These are phyloP conservation scores for Elysia crispata DNA, from an alignment of 2,888 invertebrate species.

Conservation along the genomic window DNA sequence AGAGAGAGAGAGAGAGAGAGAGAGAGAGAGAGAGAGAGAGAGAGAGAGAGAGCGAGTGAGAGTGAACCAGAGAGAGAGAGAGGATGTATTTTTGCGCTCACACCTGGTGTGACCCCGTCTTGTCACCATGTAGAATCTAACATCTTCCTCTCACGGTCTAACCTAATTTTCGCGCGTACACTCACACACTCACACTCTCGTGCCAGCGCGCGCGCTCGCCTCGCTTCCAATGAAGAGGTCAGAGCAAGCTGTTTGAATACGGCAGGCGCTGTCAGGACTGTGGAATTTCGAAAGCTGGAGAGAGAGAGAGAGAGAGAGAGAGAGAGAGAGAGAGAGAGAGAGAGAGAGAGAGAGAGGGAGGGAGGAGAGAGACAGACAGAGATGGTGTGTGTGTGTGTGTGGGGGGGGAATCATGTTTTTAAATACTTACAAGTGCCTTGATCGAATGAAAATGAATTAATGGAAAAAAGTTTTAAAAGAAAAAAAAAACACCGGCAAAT, in stretches of 20 bases:
- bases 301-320: constrained; percentile 20
- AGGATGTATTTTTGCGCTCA: background rate
- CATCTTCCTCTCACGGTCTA: background rate
- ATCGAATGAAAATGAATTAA: too few species aligned
- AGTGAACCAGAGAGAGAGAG: background rate
- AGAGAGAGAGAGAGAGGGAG: too few species aligned
- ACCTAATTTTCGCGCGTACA: background rate
- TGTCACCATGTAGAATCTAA: too few species aligned
- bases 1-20: too few species aligned
- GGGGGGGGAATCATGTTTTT: too few species aligned
- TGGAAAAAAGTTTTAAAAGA: too few species aligned
- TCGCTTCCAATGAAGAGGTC: too few species aligned
- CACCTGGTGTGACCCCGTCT: too few species aligned
- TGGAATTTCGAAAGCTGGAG: background rate
- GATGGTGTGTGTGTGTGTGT: too few species aligned
- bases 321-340: background rate
- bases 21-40: background rate
- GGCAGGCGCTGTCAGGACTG: too few species aligned
- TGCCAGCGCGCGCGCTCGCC: background rate
- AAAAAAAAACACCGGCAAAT: background rate
- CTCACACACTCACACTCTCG: background rate
- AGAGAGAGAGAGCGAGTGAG: background rate
- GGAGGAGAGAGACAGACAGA: constrained; percentile 7
- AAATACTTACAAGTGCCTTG: too few species aligned
- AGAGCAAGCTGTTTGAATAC: background rate